Evolutionary conservation across 2,797 vertebrate species (phyloP).

Genomic region (Selene dorsalis): DNA sequence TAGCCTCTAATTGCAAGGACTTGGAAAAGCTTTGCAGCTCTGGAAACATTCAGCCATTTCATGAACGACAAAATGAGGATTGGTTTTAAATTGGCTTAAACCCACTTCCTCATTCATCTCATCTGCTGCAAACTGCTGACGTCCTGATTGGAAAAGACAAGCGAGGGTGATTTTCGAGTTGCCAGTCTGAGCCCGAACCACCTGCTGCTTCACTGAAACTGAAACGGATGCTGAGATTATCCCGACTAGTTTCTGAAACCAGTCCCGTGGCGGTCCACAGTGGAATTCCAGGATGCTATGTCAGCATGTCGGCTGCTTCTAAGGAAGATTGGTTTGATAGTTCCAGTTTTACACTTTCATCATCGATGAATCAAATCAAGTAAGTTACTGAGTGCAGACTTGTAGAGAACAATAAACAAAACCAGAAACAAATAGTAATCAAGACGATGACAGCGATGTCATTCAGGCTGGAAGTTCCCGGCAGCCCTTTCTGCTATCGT

Average conservation of each 20-base stretch:
- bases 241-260: slow-evolving; percentile 4
- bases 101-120: slow-evolving; percentile 11
- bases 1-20: background rate
- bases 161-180: slow-evolving; percentile 6
- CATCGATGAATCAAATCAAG: slow-evolving; percentile 61
- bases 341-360: slow-evolving; percentile 14
- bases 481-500: slow-evolving; percentile 55
- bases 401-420: slow-evolving; percentile 42
- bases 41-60: background rate
- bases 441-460: slow-evolving; percentile 38
- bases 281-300: slow-evolving; percentile 26
- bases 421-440: slow-evolving; percentile 16
- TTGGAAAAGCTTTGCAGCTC: background rate
- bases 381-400: slow-evolving; percentile 53
- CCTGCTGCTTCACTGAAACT: slow-evolving; percentile 22
- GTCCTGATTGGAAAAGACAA: slow-evolving; percentile 10
- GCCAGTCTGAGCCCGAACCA: background rate
- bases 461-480: slow-evolving; percentile 47
- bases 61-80: slow-evolving; percentile 10
- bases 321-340: slow-evolving; percentile 38
- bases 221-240: slow-evolving; percentile 19
- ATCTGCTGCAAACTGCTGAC: slow-evolving; percentile 23
- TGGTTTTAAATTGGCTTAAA: slow-evolving; percentile 29
- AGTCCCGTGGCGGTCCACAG: slow-evolving; percentile 5
- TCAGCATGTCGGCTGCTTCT: background rate